These are phyloP conservation scores for Phortica okadai DNA, from an alignment of 2,888 invertebrate species.

Conservation along the genomic window DNA sequence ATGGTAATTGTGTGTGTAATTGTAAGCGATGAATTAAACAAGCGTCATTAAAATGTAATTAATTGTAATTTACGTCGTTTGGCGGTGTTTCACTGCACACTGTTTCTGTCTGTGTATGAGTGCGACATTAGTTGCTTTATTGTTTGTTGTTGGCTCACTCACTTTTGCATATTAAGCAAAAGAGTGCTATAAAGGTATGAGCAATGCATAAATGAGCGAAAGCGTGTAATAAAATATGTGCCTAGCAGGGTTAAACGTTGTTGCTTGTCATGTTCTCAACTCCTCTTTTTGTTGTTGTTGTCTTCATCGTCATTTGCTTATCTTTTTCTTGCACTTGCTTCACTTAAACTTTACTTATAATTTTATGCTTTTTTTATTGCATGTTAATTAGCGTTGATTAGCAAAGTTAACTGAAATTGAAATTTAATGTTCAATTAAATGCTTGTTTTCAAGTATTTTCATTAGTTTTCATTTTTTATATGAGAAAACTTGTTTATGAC, in stretches of 20 bases:
- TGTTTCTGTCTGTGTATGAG: conserved; percentile 15
- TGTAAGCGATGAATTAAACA: conserved; percentile 72
- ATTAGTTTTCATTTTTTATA: too few species aligned
- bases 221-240: conserved; percentile 49
- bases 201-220: conserved; percentile 53
- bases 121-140: neutral
- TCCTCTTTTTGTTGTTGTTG: conserved; percentile 13
- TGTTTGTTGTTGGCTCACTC: neutral
- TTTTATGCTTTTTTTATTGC: neutral
- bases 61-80: conserved; percentile 72
- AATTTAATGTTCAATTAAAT: neutral
- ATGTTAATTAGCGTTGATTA: neutral
- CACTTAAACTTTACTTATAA: neutral
- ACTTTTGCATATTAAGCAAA: too few species aligned
- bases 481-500: neutral
- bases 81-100: conserved; percentile 44
- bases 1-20: conserved; percentile 71
- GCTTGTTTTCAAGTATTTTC: neutral
- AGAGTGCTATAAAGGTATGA: neutral
- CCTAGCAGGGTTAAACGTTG: conserved; percentile 4
- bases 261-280: conserved; percentile 14
- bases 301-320: conserved; percentile 30
- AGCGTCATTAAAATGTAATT: conserved; percentile 75
- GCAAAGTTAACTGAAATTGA: neutral
- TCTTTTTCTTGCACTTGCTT: conserved; percentile 29